phyloP scores from a whole-genome alignment of 35 echinoderm and acorn worm genomes.

The Hemicentrotus pulcherrimus region DNA sequence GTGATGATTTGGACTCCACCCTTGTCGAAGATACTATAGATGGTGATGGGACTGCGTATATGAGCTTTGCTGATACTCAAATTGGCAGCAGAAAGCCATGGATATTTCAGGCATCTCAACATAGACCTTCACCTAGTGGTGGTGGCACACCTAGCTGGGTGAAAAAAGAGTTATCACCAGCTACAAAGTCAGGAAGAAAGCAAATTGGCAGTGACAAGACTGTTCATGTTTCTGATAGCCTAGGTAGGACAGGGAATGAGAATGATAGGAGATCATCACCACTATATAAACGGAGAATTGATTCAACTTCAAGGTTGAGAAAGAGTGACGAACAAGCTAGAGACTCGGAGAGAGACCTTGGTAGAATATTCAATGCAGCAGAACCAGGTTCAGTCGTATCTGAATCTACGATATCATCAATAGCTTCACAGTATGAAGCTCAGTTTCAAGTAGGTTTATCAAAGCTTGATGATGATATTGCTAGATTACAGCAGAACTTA shows the following conservation, averaged over 20 bases:
- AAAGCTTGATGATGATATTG: conserved; percentile 79
- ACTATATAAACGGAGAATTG: neutral
- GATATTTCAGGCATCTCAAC: neutral
- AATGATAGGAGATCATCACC: neutral
- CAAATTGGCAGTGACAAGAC: neutral
- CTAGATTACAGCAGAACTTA: conserved; percentile 66
- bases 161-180: neutral
- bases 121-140: neutral
- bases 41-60: neutral
- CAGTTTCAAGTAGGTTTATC: conserved; percentile 82
- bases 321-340: neutral
- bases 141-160: neutral
- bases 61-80: conserved; percentile 3
- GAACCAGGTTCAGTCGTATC: conserved; percentile 51
- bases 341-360: neutral
- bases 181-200: neutral
- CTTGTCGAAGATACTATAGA: neutral
- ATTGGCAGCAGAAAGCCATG: neutral
- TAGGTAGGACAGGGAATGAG: neutral
- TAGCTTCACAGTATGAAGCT: conserved; percentile 78
- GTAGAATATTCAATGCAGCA: neutral
- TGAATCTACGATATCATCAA: conserved; percentile 75
- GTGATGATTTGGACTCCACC: neutral
- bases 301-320: neutral
- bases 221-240: neutral